Evolutionary conservation across 30 jellyfish, hydroid and myxozoan genomes (phyloP), one percentile per base, ranked within the genome.

Genomic region (Euphysa ruthae): DNA sequence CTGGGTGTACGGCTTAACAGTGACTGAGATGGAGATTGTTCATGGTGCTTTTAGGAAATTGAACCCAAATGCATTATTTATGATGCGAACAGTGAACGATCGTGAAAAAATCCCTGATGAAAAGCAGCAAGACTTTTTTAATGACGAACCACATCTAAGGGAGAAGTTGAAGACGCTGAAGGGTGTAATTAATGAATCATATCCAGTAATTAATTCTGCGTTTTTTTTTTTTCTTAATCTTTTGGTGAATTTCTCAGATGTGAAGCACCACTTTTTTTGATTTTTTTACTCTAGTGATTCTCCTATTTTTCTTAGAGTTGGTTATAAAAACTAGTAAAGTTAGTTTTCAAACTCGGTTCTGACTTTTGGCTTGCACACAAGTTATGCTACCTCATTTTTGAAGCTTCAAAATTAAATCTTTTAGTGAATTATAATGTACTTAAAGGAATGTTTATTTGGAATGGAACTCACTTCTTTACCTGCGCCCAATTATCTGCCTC

Each of bases 1-100:
- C 2, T 77, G 92, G 92, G 89, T 77, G 50, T 77, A 77, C 68
- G 92, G 92, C 16, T 52, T 77, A 22, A 35, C 89, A 15, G 92
- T 77, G 0, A 77, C 92, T 8, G 92, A 77, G 44, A 77, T 77
- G 92, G 92, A 77, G 49, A 77, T 77, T 2, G 92, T 77, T 20
- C 92, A 77, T 66, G 92, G 92, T 24, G 92, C 92, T 0, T 66
- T 77, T 28, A 63, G 92, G 23, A 68, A 30, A 50, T 51, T 77
- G 0, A 77, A 77, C 34, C 92, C 92, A 24, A 77, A 77, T 77
- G 92, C 92, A 5, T 68, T 77, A 69, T 77, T 77, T 46, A 23
- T 77, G 87, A 23, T 77, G 13, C 78, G 92, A 10, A 74, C 70
- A 5, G 58, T 78, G n/a, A 56, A 58, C 22, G 78, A 32, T 4